phyloP scores from a whole-genome alignment of 2,888 invertebrate species.

The Iselma pallidipennis region DNA sequence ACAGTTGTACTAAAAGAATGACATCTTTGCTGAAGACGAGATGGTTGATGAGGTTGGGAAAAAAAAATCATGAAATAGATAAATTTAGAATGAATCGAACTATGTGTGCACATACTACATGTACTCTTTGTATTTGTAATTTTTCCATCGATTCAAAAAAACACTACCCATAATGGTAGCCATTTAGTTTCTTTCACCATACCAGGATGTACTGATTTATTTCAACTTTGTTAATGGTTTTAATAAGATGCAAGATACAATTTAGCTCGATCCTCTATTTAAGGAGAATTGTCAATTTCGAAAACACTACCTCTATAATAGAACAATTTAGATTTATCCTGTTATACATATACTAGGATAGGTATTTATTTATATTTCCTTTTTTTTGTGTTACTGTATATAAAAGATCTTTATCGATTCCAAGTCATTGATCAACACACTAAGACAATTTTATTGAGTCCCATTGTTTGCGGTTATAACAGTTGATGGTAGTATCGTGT shows the following conservation, averaged over 20 bases:
- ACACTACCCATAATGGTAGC: neutral
- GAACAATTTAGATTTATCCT: too few species aligned
- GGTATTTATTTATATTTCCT: neutral
- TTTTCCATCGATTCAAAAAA: too few species aligned
- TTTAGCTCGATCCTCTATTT: neutral
- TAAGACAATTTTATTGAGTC: conserved; percentile 11
- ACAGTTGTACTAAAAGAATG: neutral
- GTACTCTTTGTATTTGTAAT: too few species aligned
- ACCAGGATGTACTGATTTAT: neutral
- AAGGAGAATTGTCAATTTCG: neutral
- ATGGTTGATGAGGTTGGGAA: neutral
- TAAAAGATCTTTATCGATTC: neutral
- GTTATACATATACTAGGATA: neutral
- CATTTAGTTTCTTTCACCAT: neutral
- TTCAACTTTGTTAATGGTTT: neutral
- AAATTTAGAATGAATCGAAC: too few species aligned
- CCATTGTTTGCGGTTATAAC: conserved; percentile 11
- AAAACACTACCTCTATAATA: neutral
- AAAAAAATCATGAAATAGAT: neutral
- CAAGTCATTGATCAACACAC: conserved; percentile 5
- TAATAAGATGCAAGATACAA: neutral
- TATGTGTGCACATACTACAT: too few species aligned
- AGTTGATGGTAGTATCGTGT: conserved; percentile 22
- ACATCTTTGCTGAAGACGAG: neutral
- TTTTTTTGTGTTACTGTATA: neutral